Evolutionary conservation across 1,140 invertebrate genomes (phyloP), one percentile per base, ranked within the genome.

Genomic region (Ceratina japonica): DNA sequence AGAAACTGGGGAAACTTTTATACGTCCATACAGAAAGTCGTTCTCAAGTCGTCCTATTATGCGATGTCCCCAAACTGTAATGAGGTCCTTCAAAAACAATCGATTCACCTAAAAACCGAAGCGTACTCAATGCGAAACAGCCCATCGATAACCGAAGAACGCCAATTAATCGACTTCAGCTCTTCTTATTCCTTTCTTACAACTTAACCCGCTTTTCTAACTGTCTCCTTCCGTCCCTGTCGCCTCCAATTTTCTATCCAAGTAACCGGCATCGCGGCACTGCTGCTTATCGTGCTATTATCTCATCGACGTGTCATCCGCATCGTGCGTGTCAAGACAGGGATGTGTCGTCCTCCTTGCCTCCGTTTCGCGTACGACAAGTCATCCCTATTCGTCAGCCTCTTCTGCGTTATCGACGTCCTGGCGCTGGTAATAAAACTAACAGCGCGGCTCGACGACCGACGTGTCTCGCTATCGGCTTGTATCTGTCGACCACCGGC

Each of bases 381-480:
- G 31, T 24, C 59, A 27, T 61, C 58, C 54, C n/a, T 20, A 27
- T 22, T 51, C 65, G 24, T 68, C 51, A 59, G 27, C 37, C 66
- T 44, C 37, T 10, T 64, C 64, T 72, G 63, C 61, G 86, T 86
- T 88, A 88, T 87, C 79, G 86, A 75, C 65, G 64, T 77, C 16
- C 31, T 58, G 63, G 80, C 49, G 10, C 5, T 44, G 37, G 37
- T 44, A 81, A 86, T 84, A 85, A 82, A 85, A 89, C 84, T 88
- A 87, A 89, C 87, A 89, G 75, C 82, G 75, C 82, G 80, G 82
- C 79, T 83, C 75, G 78, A 66, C 37, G 65, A 83, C 52, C 80
- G 75, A 83, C 69, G 54, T 79, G 83, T 87, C 65, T 52, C 80
- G 62, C 86, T 89, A 88, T 89, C 87, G 77, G 80, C 66, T 87